Evolutionary conservation across 2,888 invertebrate species (phyloP), one percentile per base, ranked within the genome.

Genomic region (Cheilosia vernalis): DNA sequence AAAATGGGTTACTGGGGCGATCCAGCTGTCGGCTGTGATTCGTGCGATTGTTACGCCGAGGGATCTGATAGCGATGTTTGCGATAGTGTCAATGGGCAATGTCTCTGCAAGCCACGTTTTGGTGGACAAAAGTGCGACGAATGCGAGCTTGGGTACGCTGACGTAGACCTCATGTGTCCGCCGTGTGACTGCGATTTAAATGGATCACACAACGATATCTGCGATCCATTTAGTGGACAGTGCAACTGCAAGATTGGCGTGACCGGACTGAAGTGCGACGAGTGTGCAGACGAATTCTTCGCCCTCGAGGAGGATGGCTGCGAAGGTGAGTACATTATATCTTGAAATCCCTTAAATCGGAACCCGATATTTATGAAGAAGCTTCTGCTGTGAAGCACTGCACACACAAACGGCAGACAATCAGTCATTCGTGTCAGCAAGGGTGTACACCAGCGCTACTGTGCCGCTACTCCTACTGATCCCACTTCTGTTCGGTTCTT

Each of bases 161-260:
- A 97, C 89, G 93, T 97, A 49, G 95, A 95, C 6, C 94, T 95
- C 5, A 96, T 96, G 33, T 99, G 98, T 90, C 94, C 94, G 1
- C 92, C 94, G 42, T 99, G 98, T 91, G 94, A 94, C 72, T 99
- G 99, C 90, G 94, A 96, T 87, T 87, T 91, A 0, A 90, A 93
- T 78, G 97, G 97, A 24, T 94, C 98, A 0, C 94, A 93, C 72
- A 69, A 89, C 4, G 88, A 90, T 44, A 92, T 92, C n/a, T 99
- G 99, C 92, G 95, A 97, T 91, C 92, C 95, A 0, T 92, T 93
- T 55, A 94, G 94, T n/a, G 98, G 98, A 9, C 94, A 94, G 84
- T 98, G 98, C 92, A 93, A 93, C 47, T 98, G 97, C 92, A 95
- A 95, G 51, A 91, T 94, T 0, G 97, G 97, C 83, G 96, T 97